A percentile compares a stretch with the other conserved stretches of the same genome.
phyloP scores from a whole-genome alignment of 2,888 invertebrate species.

The Spilarctia lutea region DNA sequence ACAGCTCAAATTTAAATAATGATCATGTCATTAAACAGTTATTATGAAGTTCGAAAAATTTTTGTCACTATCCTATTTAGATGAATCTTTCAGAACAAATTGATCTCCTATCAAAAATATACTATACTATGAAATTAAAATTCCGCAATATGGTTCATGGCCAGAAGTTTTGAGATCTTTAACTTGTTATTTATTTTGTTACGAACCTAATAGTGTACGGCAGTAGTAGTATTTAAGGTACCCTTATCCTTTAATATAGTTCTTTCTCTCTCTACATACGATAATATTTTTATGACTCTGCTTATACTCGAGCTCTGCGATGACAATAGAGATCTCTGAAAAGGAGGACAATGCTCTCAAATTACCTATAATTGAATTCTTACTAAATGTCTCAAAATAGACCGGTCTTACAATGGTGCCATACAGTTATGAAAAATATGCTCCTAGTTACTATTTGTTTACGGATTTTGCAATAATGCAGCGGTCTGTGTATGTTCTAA shows the following conservation, averaged over 20 bases:
- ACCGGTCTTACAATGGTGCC: neutral
- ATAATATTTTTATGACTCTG: neutral
- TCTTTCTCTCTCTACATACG: neutral
- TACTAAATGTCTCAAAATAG: neutral
- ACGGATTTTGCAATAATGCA: no score
- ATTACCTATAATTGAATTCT: neutral
- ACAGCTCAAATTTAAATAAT: no score
- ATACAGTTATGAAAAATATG: neutral
- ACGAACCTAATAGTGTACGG: neutral
- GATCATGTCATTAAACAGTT: no score
- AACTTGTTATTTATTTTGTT: neutral
- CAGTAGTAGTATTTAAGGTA: neutral
- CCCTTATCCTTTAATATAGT: neutral
- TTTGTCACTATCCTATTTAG: no score
- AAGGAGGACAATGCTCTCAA: neutral
- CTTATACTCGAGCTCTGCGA: neutral
- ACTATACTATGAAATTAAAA: neutral
- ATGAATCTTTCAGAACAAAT: neutral
- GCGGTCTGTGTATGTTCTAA: no score
- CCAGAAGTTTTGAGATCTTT: neutral
- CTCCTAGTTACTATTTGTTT: neutral
- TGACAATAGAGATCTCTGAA: neutral
- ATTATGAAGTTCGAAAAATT: no score
- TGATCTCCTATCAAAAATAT: neutral
- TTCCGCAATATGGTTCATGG: neutral